phyloP scores from a whole-genome alignment of 2,797 vertebrate genomes.

The Lithobates sylvaticus region DNA sequence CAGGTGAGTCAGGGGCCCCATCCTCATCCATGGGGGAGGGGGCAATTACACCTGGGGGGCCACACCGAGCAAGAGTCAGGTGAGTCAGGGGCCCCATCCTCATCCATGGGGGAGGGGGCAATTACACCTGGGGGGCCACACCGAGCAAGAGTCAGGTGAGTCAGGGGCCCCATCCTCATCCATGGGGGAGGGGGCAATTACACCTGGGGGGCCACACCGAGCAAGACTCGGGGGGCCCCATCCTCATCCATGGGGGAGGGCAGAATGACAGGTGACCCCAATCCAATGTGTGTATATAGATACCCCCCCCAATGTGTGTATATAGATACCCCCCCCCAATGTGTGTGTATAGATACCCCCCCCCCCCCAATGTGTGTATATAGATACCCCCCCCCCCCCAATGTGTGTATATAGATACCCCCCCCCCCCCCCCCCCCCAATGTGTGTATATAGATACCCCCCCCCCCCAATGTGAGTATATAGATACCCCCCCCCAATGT shows the following conservation, averaged over 20 bases:
- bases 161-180: not conserved
- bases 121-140: not conserved
- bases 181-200: constrained; percentile 5
- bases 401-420: too few species aligned
- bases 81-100: not conserved
- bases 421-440: too few species aligned
- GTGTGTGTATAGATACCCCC: too few species aligned
- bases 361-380: too few species aligned
- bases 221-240: not conserved
- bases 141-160: not conserved
- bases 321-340: too few species aligned
- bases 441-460: too few species aligned
- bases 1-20: not conserved
- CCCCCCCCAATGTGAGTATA: too few species aligned
- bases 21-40: constrained; percentile 12
- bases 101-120: constrained; percentile 10
- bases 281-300: too few species aligned
- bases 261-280: not conserved
- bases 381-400: too few species aligned
- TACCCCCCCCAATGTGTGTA: too few species aligned
- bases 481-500: too few species aligned
- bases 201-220: not conserved
- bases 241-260: not conserved
- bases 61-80: not conserved
- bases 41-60: not conserved